Percentiles rank a stretch among this genome's conserved stretches.
Evolutionary conservation across 2,888 invertebrate species (phyloP).

Genomic region (Cordilura impudica): DNA sequence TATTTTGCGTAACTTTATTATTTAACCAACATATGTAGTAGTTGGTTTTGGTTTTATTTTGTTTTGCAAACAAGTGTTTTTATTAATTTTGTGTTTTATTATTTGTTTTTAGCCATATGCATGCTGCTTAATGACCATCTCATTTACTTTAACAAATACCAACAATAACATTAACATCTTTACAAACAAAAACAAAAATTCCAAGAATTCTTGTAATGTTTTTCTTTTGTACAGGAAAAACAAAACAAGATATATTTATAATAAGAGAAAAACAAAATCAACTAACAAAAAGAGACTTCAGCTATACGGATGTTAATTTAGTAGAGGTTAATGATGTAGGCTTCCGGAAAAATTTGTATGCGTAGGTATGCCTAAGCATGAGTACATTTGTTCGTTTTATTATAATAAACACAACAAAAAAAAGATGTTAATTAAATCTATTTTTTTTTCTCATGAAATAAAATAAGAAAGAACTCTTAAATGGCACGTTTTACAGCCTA

Average conservation of each 20-base stretch:
- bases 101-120: background rate
- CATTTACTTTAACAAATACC: constrained; percentile 29
- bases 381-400: background rate
- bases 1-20: no score
- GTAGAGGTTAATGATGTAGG: constrained; percentile 32
- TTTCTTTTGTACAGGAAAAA: background rate
- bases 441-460: background rate
- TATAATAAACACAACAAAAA: constrained; percentile 9
- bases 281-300: background rate
- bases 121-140: constrained; percentile 27
- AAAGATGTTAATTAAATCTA: constrained; percentile 24
- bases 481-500: background rate
- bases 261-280: no score
- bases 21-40: constrained; percentile 27
- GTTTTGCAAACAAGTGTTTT: constrained; percentile 33
- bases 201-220: constrained; percentile 21
- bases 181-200: constrained; percentile 13
- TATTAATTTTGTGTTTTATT: constrained; percentile 17
- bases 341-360: constrained; percentile 21
- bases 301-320: constrained; percentile 41
- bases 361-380: no score
- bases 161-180: background rate
- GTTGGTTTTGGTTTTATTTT: constrained; percentile 4
- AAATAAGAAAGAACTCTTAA: background rate
- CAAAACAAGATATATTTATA: background rate